These are phyloP conservation scores for Moxostoma hubbsi DNA, from an alignment of 2,797 vertebrate species.

Conservation along the genomic window DNA sequence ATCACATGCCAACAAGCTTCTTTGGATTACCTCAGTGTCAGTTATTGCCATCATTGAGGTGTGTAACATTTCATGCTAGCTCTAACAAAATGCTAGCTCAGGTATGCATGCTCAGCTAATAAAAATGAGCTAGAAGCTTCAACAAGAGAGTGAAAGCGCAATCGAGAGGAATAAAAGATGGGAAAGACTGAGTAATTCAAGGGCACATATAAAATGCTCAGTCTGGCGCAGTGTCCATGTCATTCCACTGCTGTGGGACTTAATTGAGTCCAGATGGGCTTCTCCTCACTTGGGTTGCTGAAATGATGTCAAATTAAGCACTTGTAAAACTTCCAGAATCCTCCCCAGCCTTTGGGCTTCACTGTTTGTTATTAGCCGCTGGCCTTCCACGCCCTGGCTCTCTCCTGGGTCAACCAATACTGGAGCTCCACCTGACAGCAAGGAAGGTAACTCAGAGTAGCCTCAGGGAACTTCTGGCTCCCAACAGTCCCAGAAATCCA, in stretches of 20 bases:
- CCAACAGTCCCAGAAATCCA: not conserved
- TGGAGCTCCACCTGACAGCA: not conserved
- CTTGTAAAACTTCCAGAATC: slow-evolving; percentile 13
- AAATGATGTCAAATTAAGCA: slow-evolving; percentile 39
- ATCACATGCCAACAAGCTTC: too few relatives aligned
- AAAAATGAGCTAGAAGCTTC: slow-evolving; percentile 12
- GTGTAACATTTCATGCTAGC: slow-evolving; percentile 24
- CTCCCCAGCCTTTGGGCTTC: slow-evolving; percentile 30
- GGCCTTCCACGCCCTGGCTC: not conserved
- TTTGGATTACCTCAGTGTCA: slow-evolving; percentile 2
- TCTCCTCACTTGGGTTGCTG: slow-evolving; percentile 19
- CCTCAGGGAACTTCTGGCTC: not conserved
- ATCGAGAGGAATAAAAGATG: slow-evolving; percentile 25
- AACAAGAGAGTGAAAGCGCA: slow-evolving; percentile 13
- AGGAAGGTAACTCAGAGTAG: not conserved
- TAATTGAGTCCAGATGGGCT: slow-evolving; percentile 56
- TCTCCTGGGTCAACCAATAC: slow-evolving; percentile 1
- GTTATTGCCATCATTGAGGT: not conserved
- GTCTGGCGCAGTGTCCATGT: slow-evolving; percentile 42
- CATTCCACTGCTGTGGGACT: slow-evolving; percentile 41
- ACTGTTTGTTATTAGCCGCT: slow-evolving; percentile 5
- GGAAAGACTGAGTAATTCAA: slow-evolving; percentile 42
- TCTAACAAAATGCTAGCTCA: slow-evolving; percentile 23
- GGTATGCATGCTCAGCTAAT: slow-evolving; percentile 23
- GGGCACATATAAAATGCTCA: slow-evolving; percentile 37